Evolutionary conservation across 2,797 vertebrate species (phyloP), one percentile per base, ranked within the genome.

Genomic region (Vespertilio murinus): DNA sequence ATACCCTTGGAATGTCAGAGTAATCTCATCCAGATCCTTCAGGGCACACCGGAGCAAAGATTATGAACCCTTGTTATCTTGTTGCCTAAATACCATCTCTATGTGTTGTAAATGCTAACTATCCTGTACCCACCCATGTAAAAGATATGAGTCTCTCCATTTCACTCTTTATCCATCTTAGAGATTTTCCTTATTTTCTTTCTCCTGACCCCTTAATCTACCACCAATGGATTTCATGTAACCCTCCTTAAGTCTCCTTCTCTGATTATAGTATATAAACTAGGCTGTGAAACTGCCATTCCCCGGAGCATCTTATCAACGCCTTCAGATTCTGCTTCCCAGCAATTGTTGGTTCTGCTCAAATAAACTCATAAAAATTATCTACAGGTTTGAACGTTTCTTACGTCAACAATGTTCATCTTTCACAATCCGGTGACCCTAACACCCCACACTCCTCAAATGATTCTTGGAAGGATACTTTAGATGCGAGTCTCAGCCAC

Each of bases 341-440:
- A 14, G 30, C 18, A n/a, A 33, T 45, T 81, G 40, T 25, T 30
- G 2, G 20, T 64, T 64, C 65, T 9, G 40, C 40, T 45, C 25
- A 23, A 64, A 45, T 45, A 45, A 64, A 81, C 18, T 45, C 28
- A 45, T 81, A 33, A 65, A 65, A 81, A n/a, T 47, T 81, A 30
- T 64, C 10, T 23, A 47, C 42, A 65, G 40, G 40, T 64, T n/a
- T 33, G 79, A 45, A 33, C 1, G 1, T 81, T 81, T 81, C 18
- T 45, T 47, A 33, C 12, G 6, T 45, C 6, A 11, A 61, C 78
- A 64, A 40, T 13, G 12, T 73, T 93, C 67, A 69, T 52, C 47
- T 93, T 91, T 64, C 54, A 77, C 87, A 93, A 89, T 59, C 83
- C 35, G 85, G 64, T 54, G n/a, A 77, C 91, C 78, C 47, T 49